These are phyloP conservation scores for Brachirus orientalis DNA, from an alignment of 2,113 vertebrate genomes.

Conservation along the genomic window DNA sequence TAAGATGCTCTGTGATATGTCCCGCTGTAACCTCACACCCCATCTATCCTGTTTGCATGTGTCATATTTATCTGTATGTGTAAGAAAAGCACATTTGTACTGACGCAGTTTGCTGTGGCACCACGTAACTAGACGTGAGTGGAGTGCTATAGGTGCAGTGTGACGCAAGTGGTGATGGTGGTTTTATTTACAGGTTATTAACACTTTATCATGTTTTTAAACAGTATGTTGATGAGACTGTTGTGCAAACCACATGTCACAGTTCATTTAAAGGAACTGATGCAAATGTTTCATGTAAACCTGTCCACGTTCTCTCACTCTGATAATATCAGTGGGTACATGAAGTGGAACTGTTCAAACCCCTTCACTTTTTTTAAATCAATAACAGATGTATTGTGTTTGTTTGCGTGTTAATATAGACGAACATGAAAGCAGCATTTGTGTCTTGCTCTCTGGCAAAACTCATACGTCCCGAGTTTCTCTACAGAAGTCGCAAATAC, in stretches of 20 bases:
- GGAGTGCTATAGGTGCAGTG: not conserved
- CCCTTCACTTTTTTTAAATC: too few relatives aligned
- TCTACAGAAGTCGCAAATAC: too few relatives aligned
- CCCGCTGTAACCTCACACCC: not conserved
- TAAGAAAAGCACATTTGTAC: constrained; percentile 12
- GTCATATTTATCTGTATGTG: constrained; percentile 19
- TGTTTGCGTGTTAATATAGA: too few relatives aligned
- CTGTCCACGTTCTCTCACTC: not conserved
- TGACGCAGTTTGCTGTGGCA: constrained; percentile 15
- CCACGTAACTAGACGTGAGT: not conserved
- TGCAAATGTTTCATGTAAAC: too few relatives aligned
- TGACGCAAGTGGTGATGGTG: not conserved
- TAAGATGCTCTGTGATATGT: constrained; percentile 39
- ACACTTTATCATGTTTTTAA: too few relatives aligned
- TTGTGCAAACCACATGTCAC: not conserved
- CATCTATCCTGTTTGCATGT: not conserved
- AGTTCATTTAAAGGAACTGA: too few relatives aligned
- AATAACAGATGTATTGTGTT: too few relatives aligned
- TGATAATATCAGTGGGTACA: not conserved
- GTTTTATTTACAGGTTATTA: too few relatives aligned
- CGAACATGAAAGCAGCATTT: too few relatives aligned
- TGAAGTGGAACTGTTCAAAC: not conserved
- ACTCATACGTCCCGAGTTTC: too few relatives aligned
- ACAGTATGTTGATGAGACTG: not conserved
- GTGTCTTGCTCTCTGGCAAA: too few relatives aligned